Conservation (phyloP, 2,797 vertebrate genomes). For the Alca torda region DNA sequence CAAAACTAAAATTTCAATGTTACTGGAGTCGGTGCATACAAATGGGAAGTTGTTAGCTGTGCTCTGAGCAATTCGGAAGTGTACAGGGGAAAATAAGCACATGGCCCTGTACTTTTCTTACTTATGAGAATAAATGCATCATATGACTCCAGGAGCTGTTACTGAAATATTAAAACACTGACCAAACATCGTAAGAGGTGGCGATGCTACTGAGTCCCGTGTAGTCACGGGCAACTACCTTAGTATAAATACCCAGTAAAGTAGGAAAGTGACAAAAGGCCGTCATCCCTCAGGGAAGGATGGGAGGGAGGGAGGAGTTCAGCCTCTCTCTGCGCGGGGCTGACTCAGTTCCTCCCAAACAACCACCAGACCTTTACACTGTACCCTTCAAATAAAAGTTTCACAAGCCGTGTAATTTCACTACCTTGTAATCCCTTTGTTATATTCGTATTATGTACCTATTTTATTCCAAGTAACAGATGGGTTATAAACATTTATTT, state of each 20-base stretch:
- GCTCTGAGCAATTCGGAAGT: background rate
- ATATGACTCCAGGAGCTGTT: background rate
- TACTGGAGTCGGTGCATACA: background rate
- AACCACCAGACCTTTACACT: background rate
- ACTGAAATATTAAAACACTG: background rate
- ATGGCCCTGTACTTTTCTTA: background rate
- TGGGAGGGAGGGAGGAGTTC: background rate
- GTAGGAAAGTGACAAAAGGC: fast-evolving
- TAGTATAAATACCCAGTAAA: background rate
- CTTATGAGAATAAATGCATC: background rate
- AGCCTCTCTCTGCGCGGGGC: background rate
- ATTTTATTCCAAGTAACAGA: background rate
- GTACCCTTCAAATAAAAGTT: background rate
- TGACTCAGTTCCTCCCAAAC: background rate
- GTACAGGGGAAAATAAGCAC: background rate
- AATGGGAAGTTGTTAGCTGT: background rate
- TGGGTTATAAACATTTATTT: background rate
- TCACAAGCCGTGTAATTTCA: background rate
- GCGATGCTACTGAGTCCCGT: background rate
- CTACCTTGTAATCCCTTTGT: background rate
- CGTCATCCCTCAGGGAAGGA: background rate
- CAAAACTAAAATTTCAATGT: background rate
- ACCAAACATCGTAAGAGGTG: fast-evolving
- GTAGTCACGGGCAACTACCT: background rate
- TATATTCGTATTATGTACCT: background rate